phyloP scores from a whole-genome alignment of 2,113 vertebrate genomes.

The Castor canadensis region DNA sequence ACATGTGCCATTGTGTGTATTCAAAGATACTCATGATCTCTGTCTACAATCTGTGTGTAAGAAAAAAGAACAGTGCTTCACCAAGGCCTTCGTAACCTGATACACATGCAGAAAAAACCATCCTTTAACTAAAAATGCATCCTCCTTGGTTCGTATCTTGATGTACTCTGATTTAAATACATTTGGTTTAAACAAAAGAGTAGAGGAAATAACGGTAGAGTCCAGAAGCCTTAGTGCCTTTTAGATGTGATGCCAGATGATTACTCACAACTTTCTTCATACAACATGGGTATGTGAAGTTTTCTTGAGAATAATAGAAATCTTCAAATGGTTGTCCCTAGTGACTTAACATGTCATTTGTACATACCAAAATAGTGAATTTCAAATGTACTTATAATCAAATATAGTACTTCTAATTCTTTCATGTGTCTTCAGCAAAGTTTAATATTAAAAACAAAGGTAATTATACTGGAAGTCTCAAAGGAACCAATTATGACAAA shows the following conservation, averaged over 20 bases:
- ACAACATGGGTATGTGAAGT: constrained; percentile 18
- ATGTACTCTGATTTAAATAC: not conserved
- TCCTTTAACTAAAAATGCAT: not conserved
- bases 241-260: not conserved
- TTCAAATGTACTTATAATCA: constrained; percentile 37
- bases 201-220: not conserved
- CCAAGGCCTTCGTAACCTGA: not conserved
- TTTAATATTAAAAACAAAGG: constrained; percentile 53
- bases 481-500: not conserved
- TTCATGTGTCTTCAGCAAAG: constrained; percentile 37
- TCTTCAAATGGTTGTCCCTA: not conserved
- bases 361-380: constrained; percentile 43
- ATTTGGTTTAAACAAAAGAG: constrained; percentile 6
- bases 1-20: not conserved
- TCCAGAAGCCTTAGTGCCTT: not conserved
- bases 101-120: not conserved
- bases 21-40: not conserved
- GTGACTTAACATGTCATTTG: not conserved
- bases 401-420: constrained; percentile 27
- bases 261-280: not conserved
- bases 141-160: not conserved
- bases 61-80: not conserved
- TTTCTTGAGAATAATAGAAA: constrained; percentile 13
- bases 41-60: not conserved
- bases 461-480: constrained; percentile 48